Evolutionary conservation across 2,888 invertebrate species (phyloP).

Genomic region (Bursaphelenchus okinawaensis): DNA sequence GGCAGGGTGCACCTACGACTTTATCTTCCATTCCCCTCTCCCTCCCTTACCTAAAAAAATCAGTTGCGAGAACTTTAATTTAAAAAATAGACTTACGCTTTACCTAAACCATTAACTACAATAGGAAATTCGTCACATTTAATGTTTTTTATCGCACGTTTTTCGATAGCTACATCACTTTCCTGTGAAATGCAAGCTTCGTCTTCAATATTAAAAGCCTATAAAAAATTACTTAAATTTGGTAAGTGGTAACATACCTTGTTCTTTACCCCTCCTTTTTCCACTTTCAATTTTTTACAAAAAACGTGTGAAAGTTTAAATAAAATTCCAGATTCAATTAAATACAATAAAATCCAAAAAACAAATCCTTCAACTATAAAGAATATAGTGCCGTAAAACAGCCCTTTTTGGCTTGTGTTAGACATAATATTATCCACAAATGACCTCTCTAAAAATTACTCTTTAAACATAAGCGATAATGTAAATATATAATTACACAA

Average conservation of each 20-base stretch:
- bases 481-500: too few species aligned
- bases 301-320: slow-evolving; percentile 8
- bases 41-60: too few species aligned
- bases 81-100: slow-evolving; percentile 18
- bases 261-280: background rate
- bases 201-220: slow-evolving; percentile 11
- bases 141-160: slow-evolving; percentile 23
- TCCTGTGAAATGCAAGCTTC: too few species aligned
- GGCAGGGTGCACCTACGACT: too few species aligned
- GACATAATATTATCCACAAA: slow-evolving; percentile 13
- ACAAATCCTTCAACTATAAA: slow-evolving; percentile 31
- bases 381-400: slow-evolving; percentile 36
- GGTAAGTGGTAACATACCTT: slow-evolving; percentile 2
- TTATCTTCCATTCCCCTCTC: too few species aligned
- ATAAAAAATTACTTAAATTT: slow-evolving; percentile 10
- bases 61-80: background rate
- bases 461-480: background rate
- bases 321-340: slow-evolving; percentile 34
- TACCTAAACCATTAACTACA: slow-evolving; percentile 35
- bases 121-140: slow-evolving; percentile 21
- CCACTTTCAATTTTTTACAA: background rate
- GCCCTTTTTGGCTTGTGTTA: slow-evolving; percentile 25
- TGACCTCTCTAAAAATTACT: background rate
- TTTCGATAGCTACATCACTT: too few species aligned
- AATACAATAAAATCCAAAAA: slow-evolving; percentile 27